phyloP scores from a whole-genome alignment of 2,888 invertebrate species.

The Stenichneumon culpator region DNA sequence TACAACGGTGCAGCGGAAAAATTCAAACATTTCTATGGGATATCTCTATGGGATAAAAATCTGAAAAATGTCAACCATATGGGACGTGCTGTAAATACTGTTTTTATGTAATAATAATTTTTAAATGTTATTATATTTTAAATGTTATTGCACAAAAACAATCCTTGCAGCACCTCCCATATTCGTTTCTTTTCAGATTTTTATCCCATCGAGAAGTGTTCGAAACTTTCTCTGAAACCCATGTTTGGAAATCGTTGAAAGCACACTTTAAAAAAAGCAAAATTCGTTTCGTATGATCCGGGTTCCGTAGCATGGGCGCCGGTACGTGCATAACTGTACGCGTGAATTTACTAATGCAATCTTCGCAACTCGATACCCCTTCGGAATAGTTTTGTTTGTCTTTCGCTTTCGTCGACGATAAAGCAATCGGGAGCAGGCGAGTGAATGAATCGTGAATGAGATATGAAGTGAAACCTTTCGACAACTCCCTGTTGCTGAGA shows the following conservation, averaged over 20 bases:
- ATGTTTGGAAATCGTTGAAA: neutral
- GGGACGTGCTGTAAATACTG: too few relatives aligned
- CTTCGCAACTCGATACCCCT: slow-evolving; percentile 31
- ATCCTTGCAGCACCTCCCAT: too few relatives aligned
- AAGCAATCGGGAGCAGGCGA: slow-evolving; percentile 36
- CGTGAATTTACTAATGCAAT: slow-evolving; percentile 41
- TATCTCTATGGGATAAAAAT: too few relatives aligned
- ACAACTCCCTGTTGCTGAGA: neutral
- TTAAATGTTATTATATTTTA: too few relatives aligned
- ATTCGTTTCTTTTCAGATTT: too few relatives aligned
- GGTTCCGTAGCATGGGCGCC: neutral
- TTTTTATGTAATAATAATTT: too few relatives aligned
- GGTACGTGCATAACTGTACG: neutral
- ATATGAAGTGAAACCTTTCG: neutral
- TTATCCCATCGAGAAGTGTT: too few relatives aligned
- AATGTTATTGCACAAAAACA: too few relatives aligned
- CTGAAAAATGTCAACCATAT: too few relatives aligned
- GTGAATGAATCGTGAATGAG: slow-evolving; percentile 21
- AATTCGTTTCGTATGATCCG: neutral
- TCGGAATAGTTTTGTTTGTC: slow-evolving; percentile 34
- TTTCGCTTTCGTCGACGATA: slow-evolving; percentile 17
- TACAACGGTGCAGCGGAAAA: too few relatives aligned
- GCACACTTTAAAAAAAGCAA: neutral
- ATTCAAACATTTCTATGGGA: too few relatives aligned
- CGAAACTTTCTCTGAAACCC: too few relatives aligned